These are phyloP conservation scores for Apotomis betuletana DNA, from an alignment of 2,888 invertebrate genomes.

Conservation along the genomic window DNA sequence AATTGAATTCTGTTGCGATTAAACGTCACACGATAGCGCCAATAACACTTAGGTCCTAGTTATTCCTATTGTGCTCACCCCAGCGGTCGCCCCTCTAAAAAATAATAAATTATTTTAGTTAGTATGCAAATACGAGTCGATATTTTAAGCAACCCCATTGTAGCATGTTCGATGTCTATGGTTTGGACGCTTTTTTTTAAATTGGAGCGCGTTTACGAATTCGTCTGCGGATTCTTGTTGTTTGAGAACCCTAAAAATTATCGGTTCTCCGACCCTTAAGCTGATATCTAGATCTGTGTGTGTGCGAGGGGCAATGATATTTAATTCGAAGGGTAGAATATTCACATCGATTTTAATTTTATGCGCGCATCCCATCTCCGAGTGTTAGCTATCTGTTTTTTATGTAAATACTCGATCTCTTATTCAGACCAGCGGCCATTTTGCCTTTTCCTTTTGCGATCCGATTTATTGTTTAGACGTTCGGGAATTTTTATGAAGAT, in stretches of 20 bases:
- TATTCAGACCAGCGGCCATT: conserved; percentile 75
- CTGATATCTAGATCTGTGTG: conserved; percentile 73
- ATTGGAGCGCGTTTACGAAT: conserved; percentile 29
- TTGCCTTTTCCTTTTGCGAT: conserved; percentile 66
- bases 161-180: conserved; percentile 71
- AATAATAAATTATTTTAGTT: conserved; percentile 84
- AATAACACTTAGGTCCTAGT: conserved; percentile 81
- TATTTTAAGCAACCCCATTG: conserved; percentile 81
- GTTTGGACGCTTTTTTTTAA: conserved; percentile 57
- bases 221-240: conserved; percentile 36
- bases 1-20: conserved; percentile 56
- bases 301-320: conserved; percentile 75
- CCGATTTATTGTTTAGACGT: conserved; percentile 64
- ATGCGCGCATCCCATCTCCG: conserved; percentile 81
- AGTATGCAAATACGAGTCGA: conserved; percentile 83
- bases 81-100: conserved; percentile 78
- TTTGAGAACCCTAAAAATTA: conserved; percentile 42
- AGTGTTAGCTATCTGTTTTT: conserved; percentile 79
- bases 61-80: conserved; percentile 78
- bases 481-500: conserved; percentile 58
- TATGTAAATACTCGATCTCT: conserved; percentile 81
- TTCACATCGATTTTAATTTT: conserved; percentile 83
- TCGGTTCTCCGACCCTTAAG: conserved; percentile 58
- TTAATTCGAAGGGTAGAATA: conserved; percentile 81
- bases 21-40: conserved; percentile 63